Percentiles rank a stretch among this genome's conserved stretches.
phyloP scores from a whole-genome alignment of 2,797 vertebrate genomes.

The Onychomys leucogaster region DNA sequence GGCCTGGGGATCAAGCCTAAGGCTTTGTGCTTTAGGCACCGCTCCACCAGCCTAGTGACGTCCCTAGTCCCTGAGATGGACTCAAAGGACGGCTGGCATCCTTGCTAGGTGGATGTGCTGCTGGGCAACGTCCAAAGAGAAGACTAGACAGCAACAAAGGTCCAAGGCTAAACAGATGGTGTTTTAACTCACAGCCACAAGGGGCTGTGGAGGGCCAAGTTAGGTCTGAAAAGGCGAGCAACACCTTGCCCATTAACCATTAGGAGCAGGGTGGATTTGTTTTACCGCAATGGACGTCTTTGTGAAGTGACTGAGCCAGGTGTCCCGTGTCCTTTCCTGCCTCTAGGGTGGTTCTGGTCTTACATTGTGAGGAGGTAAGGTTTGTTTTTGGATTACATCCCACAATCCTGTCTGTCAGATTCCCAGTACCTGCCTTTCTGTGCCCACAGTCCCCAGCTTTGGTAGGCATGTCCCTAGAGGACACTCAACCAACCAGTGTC shows the following conservation, averaged over 20 bases:
- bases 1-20: background rate
- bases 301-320: background rate
- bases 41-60: background rate
- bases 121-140: background rate
- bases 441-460: background rate
- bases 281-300: background rate
- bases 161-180: background rate
- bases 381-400: background rate
- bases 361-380: background rate
- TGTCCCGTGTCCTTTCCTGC: background rate
- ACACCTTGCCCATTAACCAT: accelerated
- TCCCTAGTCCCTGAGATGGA: background rate
- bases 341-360: background rate
- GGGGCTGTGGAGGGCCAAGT: too few relatives aligned
- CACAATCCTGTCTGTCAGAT: accelerated
- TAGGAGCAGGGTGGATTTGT: too few relatives aligned
- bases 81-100: background rate
- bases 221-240: accelerated
- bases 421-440: background rate
- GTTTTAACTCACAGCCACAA: background rate
- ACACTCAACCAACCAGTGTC: background rate
- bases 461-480: accelerated
- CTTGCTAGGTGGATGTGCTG: background rate
- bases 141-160: too few relatives aligned
- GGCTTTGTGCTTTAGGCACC: background rate